These are phyloP conservation scores for Metopolophium dirhodum DNA, from an alignment of 1,140 invertebrate genomes.

Conservation along the genomic window DNA sequence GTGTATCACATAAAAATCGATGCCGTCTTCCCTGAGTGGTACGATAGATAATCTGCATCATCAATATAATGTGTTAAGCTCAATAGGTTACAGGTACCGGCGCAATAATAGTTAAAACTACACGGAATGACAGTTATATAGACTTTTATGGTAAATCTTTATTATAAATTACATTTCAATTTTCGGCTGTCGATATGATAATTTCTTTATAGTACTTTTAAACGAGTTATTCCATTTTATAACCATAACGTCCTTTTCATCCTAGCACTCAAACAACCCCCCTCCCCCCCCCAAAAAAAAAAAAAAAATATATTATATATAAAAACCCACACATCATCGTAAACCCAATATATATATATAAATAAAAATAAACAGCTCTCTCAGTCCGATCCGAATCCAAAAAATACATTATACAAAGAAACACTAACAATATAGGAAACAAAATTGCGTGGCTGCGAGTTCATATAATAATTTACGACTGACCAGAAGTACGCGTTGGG, in stretches of 20 bases:
- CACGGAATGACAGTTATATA: neutral
- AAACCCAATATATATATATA: neutral
- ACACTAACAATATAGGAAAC: neutral
- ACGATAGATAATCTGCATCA: neutral
- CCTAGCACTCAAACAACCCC: neutral
- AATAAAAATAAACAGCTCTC: neutral
- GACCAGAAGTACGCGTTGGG: neutral
- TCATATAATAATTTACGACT: slow-evolving; percentile 1
- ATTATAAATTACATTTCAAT: neutral
- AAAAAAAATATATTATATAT: too few species aligned
- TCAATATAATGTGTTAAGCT: neutral
- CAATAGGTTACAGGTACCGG: neutral
- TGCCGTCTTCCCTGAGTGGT: neutral
- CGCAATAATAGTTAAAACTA: neutral
- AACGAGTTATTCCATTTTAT: neutral
- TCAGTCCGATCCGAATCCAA: neutral
- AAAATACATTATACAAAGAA: neutral
- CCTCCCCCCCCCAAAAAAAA: neutral
- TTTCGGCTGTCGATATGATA: neutral
- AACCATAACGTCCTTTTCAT: neutral
- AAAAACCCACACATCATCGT: neutral
- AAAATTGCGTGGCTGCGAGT: neutral
- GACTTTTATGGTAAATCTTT: neutral
- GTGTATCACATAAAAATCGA: neutral
- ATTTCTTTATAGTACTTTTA: neutral